These are phyloP conservation scores for Ptilonorhynchus violaceus DNA, from an alignment of 2,113 vertebrate genomes.

Conservation along the genomic window DNA sequence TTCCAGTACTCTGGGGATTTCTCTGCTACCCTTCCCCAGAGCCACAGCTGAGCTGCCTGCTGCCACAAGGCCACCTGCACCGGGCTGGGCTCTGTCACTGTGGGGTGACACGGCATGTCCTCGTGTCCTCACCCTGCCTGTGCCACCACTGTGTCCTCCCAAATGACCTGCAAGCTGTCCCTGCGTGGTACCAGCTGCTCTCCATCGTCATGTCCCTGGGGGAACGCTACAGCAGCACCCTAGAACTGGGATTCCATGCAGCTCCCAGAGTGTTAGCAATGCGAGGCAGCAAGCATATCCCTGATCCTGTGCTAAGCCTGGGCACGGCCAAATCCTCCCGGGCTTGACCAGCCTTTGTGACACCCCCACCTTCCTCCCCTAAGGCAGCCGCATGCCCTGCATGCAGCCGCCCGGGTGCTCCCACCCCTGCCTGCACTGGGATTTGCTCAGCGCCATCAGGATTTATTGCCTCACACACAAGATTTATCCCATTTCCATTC, in stretches of 20 bases:
- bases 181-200: not conserved
- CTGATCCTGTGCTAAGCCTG: not conserved
- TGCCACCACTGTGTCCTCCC: not conserved
- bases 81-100: not conserved
- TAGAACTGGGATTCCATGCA: not conserved
- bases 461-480: not conserved
- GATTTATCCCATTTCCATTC: not conserved
- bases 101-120: accelerated
- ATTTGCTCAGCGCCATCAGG: not conserved
- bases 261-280: not conserved
- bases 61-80: not conserved
- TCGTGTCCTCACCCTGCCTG: not conserved
- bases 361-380: not conserved
- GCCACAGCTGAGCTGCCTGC: not conserved
- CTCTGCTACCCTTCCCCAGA: not conserved
- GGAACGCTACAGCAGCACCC: not conserved
- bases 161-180: not conserved
- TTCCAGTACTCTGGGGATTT: not conserved
- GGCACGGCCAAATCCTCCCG: not conserved
- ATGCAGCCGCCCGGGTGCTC: not conserved
- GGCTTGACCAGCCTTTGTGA: not conserved
- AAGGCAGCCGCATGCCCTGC: not conserved
- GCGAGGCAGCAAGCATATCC: not conserved
- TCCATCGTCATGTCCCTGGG: accelerated
- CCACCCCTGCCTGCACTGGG: not conserved